A percentile compares a stretch with the other conserved stretches of the same genome.
phyloP scores from a whole-genome alignment of 2,888 invertebrate species.

The Lampropteryx suffumata region DNA sequence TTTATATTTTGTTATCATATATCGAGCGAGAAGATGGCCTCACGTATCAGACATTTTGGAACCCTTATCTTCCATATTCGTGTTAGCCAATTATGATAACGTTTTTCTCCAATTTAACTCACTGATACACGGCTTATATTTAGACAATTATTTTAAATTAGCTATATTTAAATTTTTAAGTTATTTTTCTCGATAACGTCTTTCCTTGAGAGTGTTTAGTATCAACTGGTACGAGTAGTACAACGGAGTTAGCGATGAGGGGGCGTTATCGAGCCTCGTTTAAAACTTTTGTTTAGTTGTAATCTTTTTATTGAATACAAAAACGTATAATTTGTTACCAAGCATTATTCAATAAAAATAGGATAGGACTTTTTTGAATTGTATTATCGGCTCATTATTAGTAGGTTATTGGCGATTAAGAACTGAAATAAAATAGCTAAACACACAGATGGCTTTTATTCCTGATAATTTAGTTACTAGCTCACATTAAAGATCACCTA shows the following conservation, averaged over 20 bases:
- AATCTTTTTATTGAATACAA: slow-evolving; percentile 77
- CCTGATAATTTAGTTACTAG: no score
- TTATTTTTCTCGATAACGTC: slow-evolving; percentile 71
- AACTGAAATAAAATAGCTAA: slow-evolving; percentile 83
- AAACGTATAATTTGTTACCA: slow-evolving; percentile 81
- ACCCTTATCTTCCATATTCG: slow-evolving; percentile 40
- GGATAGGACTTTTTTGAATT: slow-evolving; percentile 79
- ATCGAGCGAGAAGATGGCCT: slow-evolving; percentile 46
- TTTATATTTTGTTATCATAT: slow-evolving; percentile 59
- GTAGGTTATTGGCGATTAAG: slow-evolving; percentile 82
- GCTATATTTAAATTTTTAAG: slow-evolving; percentile 77
- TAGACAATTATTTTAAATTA: slow-evolving; percentile 66
- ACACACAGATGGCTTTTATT: slow-evolving; percentile 55
- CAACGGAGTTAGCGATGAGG: slow-evolving; percentile 42
- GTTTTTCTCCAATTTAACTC: slow-evolving; percentile 56
- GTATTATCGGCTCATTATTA: slow-evolving; percentile 82
- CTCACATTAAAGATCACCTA: no score
- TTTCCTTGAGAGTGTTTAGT: slow-evolving; percentile 24
- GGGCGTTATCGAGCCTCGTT: slow-evolving; percentile 70
- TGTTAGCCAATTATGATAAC: slow-evolving; percentile 39
- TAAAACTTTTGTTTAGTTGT: slow-evolving; percentile 73
- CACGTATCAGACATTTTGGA: slow-evolving; percentile 60
- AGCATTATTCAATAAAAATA: slow-evolving; percentile 81
- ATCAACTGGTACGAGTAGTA: slow-evolving; percentile 29
- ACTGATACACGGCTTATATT: slow-evolving; percentile 62